Base-by-base conservation (phyloP, 2,797 vertebrate genomes). In the Chloroceryle amazona region DNA sequence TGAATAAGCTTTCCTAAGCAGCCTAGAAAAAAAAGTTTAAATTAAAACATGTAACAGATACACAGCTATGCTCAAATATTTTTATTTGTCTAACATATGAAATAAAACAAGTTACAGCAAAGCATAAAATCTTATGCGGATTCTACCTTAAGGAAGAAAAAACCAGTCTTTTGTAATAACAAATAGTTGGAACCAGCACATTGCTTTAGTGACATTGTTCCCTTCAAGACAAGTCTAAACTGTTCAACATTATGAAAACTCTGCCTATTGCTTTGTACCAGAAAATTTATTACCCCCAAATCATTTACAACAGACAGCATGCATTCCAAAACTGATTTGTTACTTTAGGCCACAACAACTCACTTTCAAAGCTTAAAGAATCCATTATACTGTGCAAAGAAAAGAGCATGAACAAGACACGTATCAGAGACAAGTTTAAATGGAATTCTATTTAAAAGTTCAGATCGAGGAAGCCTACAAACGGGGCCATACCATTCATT, bases 191-290 rank as follows among this genome's bases (percentile, higher is more conserved):
- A 98, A 98, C 72, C 89, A 67, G 97, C 66, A 90, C 95, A 97
- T 98, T 98, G 97, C 98, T 96, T 71, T 91, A 96, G 97, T 86
- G 98, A 99, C 98, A 98, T 93, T 97, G 98, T 98, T 98, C 98
- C 97, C 98, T 96, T 96, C 94, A 39, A 98, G 98, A 98, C 99
- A 99, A 99, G 99, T 99, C 99, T 95, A 97, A 98, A 99, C 99
- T 97, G 94, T 98, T 99, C 99, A 97, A 97, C 97, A 70, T 98
- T 98, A 98, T 98, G 98, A 98, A 98, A 98, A 98, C 96, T 90
- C 96, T 95, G 96, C 97, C 96, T 98, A 98, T 98, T 97, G 98
- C 98, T 97, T 98, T 97, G 98, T 98, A 97, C 94, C 96, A 46
- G 98, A 97, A 98, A 99, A 99, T 99, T 98, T 99, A 99, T 98